Percentiles rank a stretch among this genome's conserved stretches.
Conservation (phyloP, 2,797 vertebrate genomes). For the Paramormyrops hopkinsi region DNA sequence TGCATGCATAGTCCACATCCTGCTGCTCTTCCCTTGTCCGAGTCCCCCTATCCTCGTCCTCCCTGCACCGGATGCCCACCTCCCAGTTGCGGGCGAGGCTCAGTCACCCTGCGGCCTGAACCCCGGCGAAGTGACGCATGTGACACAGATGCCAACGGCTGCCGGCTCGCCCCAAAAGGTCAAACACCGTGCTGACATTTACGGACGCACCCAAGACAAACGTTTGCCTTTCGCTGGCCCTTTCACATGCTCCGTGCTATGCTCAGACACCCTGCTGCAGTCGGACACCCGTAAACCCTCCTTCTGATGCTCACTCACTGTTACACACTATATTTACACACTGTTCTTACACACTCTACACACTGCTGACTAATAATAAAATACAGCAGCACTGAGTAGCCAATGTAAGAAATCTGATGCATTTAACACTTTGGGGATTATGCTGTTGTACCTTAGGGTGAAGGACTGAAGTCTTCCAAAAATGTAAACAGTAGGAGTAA, state of each 20-base stretch:
- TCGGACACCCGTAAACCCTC: background rate
- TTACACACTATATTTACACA: background rate
- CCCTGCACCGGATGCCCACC: background rate
- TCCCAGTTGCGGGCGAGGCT: background rate
- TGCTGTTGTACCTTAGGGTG: background rate
- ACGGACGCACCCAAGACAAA: background rate
- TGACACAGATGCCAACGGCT: background rate
- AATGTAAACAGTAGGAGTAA: background rate
- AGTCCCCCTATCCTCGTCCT: background rate
- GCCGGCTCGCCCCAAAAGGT: background rate
- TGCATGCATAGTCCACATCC: background rate
- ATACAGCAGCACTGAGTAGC: background rate
- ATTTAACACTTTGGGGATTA: background rate
- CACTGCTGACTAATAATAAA: background rate
- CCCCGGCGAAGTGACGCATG: background rate
- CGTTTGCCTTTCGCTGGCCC: background rate
- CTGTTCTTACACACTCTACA: background rate
- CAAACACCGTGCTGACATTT: background rate
- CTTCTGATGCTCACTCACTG: background rate
- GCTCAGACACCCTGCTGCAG: background rate
- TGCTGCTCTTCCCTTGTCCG: background rate
- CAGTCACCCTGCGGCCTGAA: background rate
- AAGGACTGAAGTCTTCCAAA: background rate
- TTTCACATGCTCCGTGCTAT: background rate
- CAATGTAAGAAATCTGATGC: background rate